Base-by-base conservation (phyloP, 2,113 vertebrate species). In the Cinclus mexicanus region DNA sequence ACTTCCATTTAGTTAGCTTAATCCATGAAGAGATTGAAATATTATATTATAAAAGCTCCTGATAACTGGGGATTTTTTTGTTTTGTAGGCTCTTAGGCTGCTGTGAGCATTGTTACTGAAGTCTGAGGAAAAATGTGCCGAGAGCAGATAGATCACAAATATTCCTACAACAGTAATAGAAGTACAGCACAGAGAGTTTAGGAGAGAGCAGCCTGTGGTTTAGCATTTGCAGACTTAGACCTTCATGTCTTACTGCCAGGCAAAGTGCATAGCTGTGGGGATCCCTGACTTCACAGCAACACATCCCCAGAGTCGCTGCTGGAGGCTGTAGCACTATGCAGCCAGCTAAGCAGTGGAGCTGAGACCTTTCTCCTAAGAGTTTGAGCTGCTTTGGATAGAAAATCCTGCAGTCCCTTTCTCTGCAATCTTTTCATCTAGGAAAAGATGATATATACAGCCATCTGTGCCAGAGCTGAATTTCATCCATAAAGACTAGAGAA, bases 401-500 rank as follows among this genome's bases (percentile, higher is more conserved):
- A 60, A 57, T 77, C n/a, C 53, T 25, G 14, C 19, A 83, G 25
- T 22, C 20, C 16, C 52, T 39, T 83, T 87, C 84, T 20, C 49
- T 91, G 53, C 53, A 76, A 33, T 53, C n/a, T 80, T 87, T 83
- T 87, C 15, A 13, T 86, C 67, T 74, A 25, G 26, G 46, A 56
- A 18, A 56, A 68, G 64, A 72, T 80, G 74, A 79, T 59, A 93
- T 28, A 46, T 20, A 23, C 21, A 68, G 15, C 57, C n/a, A 31
- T 85, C 84, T 86, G 78, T 77, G 71, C 39, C 67, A 96, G 67
- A 80, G 46, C 6, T 46, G 70, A 84, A 72, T 70, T 82, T 91
- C 19, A 28, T 42, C 42, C 39, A 10, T 55, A 44, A 87, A 84
- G 59, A 65, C 46, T 33, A 80, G 50, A 76, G 39, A 57, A 85